Conservation (phyloP, 2,888 invertebrate genomes). For the Apodemia zela region DNA sequence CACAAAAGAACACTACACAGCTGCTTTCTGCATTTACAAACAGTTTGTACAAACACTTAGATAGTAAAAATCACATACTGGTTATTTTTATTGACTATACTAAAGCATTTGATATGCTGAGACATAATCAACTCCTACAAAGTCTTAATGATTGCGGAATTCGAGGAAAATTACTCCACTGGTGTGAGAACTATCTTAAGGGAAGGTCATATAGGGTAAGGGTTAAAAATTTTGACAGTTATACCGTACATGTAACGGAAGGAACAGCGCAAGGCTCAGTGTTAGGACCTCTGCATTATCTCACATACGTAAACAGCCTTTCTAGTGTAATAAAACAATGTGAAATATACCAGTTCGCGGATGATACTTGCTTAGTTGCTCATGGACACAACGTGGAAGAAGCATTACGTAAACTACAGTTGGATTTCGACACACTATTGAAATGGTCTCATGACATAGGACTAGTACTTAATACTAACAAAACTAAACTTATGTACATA, state of each 20-base stretch:
- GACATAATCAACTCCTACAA: conserved; percentile 24
- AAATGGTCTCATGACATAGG: conserved; percentile 27
- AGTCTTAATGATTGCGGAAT: conserved; percentile 27
- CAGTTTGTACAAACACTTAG: conserved; percentile 20
- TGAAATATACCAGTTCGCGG: too few species aligned
- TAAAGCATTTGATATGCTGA: conserved; percentile 29
- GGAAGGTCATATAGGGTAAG: conserved; percentile 24
- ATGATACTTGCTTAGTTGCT: conserved; percentile 26
- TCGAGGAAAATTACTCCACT: conserved; percentile 25
- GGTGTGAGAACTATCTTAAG: conserved; percentile 28
- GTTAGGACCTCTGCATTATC: too few species aligned
- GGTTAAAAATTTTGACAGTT: conserved; percentile 22
- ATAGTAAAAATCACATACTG: conserved; percentile 27
- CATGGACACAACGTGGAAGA: conserved; percentile 10
- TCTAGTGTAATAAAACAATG: conserved; percentile 19
- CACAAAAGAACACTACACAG: conserved; percentile 31
- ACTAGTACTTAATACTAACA: too few species aligned
- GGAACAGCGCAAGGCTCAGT: conserved; percentile 35
- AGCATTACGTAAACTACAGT: conserved; percentile 7
- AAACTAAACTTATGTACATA: too few species aligned
- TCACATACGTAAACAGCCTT: conserved; percentile 27
- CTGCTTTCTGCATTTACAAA: conserved; percentile 22
- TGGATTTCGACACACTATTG: conserved; percentile 19
- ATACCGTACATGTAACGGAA: conserved; percentile 17
- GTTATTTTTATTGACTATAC: conserved; percentile 29